Conservation (phyloP, 2,113 vertebrate genomes). For the Tragelaphus imberbis region DNA sequence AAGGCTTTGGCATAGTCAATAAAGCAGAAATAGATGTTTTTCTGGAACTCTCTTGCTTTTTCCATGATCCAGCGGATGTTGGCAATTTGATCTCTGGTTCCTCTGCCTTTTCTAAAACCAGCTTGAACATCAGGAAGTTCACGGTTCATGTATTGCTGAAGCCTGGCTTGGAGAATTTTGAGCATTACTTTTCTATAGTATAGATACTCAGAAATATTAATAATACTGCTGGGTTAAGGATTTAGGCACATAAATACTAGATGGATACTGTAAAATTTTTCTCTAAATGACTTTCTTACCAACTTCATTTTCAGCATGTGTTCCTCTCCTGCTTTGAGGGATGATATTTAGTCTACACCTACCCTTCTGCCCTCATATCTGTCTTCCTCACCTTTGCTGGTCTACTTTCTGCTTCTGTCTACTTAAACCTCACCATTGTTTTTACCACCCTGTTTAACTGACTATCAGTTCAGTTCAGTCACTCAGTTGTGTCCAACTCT, state of each 20-base stretch:
- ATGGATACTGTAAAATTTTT: neutral
- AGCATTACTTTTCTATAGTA: neutral
- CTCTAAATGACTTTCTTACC: neutral
- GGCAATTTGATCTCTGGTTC: too few species aligned
- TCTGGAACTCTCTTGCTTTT: too few species aligned
- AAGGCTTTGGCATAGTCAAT: too few species aligned
- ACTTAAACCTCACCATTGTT: neutral
- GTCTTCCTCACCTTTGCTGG: neutral
- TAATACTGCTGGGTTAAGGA: neutral
- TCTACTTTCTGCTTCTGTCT: neutral
- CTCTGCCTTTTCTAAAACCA: too few species aligned
- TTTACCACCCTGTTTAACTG: neutral
- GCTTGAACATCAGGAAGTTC: too few species aligned
- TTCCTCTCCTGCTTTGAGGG: neutral
- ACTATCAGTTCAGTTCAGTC: neutral
- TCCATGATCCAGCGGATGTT: too few species aligned
- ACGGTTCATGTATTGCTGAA: too few species aligned
- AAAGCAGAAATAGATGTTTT: too few species aligned
- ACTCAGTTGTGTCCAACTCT: too few species aligned
- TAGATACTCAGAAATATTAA: neutral
- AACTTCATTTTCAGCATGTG: neutral
- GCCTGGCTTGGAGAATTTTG: too few species aligned
- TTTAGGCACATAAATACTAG: neutral
- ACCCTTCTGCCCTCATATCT: neutral
- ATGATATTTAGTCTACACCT: neutral